Evolutionary conservation across 2,113 vertebrate genomes (phyloP), one percentile per base, ranked within the genome.

Genomic region (Cheilinus undulatus): DNA sequence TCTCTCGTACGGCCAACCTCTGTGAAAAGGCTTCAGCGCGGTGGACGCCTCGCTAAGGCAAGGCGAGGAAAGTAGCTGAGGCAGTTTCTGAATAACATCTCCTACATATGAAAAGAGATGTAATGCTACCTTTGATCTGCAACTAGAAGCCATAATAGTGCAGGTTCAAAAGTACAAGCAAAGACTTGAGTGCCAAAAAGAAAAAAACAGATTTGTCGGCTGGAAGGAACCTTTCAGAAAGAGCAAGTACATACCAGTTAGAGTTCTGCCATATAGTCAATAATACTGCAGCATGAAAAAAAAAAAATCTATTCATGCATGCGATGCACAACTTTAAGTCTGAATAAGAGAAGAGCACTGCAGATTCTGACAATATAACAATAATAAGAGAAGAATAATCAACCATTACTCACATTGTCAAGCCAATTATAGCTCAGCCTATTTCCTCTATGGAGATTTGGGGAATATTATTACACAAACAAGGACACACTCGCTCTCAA

Each of bases 371-470:
- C 43, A 69, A 23, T 45, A 20, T 64, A 59, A 75, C 38, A 69
- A 76, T 74, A 45, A 81, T 9, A 64, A 48, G 38, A 70, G 65
- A 70, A 54, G 38, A 83, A 72, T 50, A 86, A 81, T 81, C 69
- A 69, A 83, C 66, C 71, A 75, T 81, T 70, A 76, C 67, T 86
- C 76, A 72, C 70, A 82, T 76, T 82, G 78, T 92, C 90, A 87
- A 80, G 78, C 89, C 91, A 93, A 94, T 93, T 94, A 92, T 82
- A 89, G 61, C 73, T 80, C 71, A 83, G 81, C 69, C 85, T 82
- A 72, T 69, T 87, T 73, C 72, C 80, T 85, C 76, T 79, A 66
- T 89, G 88, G 86, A 84, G 86, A 87, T 89, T 62, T 73, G 17
- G 17, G 53, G 72, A 86, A 73, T 86, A 85, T 89, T 88, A 90